These are phyloP conservation scores for Nomada ferruginata DNA, from an alignment of 2,888 invertebrate species.

Conservation along the genomic window DNA sequence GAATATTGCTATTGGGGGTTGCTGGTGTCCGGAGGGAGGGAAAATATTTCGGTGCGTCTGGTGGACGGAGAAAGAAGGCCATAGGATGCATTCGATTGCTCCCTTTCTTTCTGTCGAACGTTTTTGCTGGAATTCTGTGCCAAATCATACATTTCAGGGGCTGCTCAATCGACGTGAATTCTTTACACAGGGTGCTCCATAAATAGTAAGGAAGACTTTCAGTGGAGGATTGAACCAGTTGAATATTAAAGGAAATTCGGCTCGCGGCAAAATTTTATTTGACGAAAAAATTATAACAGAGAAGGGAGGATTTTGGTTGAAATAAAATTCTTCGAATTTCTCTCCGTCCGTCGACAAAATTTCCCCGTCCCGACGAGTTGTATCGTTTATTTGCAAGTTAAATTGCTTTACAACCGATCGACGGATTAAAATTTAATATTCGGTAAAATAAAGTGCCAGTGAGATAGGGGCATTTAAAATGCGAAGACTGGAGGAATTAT, in stretches of 20 bases:
- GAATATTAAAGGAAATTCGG: neutral
- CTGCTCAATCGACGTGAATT: slow-evolving; percentile 20
- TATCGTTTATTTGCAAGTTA: neutral
- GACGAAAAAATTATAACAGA: neutral
- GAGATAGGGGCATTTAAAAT: neutral
- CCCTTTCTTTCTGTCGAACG: slow-evolving; percentile 48
- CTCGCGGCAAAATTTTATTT: neutral
- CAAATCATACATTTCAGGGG: slow-evolving; percentile 54
- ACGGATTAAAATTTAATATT: neutral
- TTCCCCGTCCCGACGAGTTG: neutral
- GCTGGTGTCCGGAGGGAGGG: neutral
- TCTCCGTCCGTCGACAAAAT: neutral
- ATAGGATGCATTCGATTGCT: slow-evolving; percentile 58
- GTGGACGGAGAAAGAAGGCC: slow-evolving; percentile 39
- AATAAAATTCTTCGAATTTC: neutral
- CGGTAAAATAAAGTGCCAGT: neutral
- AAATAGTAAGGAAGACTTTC: neutral
- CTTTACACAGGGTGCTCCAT: slow-evolving; percentile 16
- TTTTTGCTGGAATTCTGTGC: slow-evolving; percentile 62
- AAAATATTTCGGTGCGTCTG: slow-evolving; percentile 21
- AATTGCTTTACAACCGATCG: neutral
- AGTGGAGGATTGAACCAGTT: too few species aligned
- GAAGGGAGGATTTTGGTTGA: neutral
- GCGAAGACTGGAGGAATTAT: neutral
- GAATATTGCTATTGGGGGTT: slow-evolving; percentile 56